These are phyloP conservation scores for Lamproptera curius DNA, from an alignment of 2,888 invertebrate genomes.

Conservation along the genomic window DNA sequence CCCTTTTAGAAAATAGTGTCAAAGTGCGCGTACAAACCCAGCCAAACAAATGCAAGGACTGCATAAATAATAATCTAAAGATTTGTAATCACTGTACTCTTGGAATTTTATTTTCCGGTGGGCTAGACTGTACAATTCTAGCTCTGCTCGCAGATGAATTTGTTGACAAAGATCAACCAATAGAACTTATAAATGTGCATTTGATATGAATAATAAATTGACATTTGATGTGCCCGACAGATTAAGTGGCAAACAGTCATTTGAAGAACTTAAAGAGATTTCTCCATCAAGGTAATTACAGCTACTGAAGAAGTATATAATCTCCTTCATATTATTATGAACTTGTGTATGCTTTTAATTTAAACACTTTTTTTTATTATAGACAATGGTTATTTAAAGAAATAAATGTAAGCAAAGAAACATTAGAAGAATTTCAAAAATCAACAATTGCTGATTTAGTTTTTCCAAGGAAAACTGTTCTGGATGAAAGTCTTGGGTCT, in stretches of 20 bases:
- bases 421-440: conserved; percentile 79
- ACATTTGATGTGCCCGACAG: conserved; percentile 90
- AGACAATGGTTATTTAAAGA: conserved; percentile 91
- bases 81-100: conserved; percentile 81
- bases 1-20: conserved; percentile 78
- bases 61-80: conserved; percentile 48
- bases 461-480: conserved; percentile 89
- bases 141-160: conserved; percentile 87
- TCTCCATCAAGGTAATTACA: conserved; percentile 79
- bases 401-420: conserved; percentile 84
- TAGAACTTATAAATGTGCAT: conserved; percentile 97
- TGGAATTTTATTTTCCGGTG: conserved; percentile 96
- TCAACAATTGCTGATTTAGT: conserved; percentile 85
- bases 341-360: no score
- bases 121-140: conserved; percentile 96
- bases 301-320: background rate
- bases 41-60: conserved; percentile 80
- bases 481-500: conserved; percentile 97
- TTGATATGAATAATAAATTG: conserved; percentile 75
- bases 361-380: no score
- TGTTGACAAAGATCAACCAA: conserved; percentile 80
- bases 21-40: conserved; percentile 78
- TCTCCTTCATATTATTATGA: no score
- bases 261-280: conserved; percentile 81
- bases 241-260: conserved; percentile 84